Evolutionary conservation across 2,888 invertebrate species (phyloP), one percentile per base, ranked within the genome.

Genomic region (Cephus pulcher): DNA sequence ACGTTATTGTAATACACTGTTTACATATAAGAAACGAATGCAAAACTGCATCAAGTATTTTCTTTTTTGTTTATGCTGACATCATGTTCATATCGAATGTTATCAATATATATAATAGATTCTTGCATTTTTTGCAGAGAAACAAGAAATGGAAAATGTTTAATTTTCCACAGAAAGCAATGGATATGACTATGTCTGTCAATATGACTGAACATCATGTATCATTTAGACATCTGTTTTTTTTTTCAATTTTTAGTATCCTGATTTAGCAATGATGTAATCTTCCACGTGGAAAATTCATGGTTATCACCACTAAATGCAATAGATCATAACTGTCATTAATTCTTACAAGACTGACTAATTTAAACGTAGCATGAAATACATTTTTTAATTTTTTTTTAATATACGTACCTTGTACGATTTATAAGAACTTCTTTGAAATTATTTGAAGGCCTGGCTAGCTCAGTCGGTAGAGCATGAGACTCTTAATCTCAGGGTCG

Each of bases 391-490:
- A 40, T 15, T 56, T 56, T 23, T 15, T 1, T 23, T 23, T 23
- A 23, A 56, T 2, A 15, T 56, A 56, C 9, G 1, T 56, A 56
- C 3, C 2, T 23, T 9, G 23, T 23, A 9, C 2, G 23, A 2
- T 56, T 23, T 23, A 23, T 56, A 9, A 3, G 2, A 56, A 23
- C 23, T 56, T 23, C 12, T 32, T 12, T 0, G 12, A 32, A 0
- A 0, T 0, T 11, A 3, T 0, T 34, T 68, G 11, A n/a, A 78
- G 30, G 87, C 87, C 87, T 79, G 88, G 85, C 86, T 88, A 89
- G 87, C 88, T 89, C 87, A 87, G 87, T 88, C 86, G 87, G 88
- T 88, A 89, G 89, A 89, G 89, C 87, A 89, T 71, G 71, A 71
- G 71, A 71, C 71, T 71, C 71, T 71, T 33, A 71, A 71, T 33